phyloP scores from a whole-genome alignment of 53 echinoderm and acorn worm species.

The Apostichopus leukothele region DNA sequence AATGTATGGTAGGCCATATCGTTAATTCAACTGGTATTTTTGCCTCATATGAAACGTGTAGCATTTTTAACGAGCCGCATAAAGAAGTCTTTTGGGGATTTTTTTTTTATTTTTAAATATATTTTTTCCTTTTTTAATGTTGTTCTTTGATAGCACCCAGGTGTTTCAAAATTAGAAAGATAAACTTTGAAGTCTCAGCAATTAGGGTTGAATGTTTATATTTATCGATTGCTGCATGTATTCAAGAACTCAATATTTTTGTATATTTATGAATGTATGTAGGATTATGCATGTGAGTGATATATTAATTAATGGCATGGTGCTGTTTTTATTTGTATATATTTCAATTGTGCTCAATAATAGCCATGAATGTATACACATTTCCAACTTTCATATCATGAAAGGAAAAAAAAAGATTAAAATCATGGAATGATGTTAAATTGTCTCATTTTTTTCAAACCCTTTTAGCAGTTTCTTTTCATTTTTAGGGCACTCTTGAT shows the following conservation, averaged over 20 bases:
- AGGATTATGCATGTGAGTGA: slow-evolving; percentile 29
- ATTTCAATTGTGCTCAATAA: neutral
- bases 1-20: too few species aligned
- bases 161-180: too few species aligned
- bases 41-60: too few species aligned
- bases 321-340: slow-evolving; percentile 2
- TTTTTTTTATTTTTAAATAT: too few species aligned
- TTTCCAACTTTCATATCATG: neutral
- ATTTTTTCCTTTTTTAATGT: too few species aligned
- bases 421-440: neutral
- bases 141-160: too few species aligned
- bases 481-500: neutral
- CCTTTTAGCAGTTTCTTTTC: neutral
- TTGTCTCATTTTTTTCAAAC: neutral
- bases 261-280: slow-evolving; percentile 33
- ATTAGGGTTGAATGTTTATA: too few species aligned
- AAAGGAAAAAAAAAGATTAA: neutral
- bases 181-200: too few species aligned
- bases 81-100: too few species aligned
- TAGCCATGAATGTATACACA: neutral
- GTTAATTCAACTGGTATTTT: too few species aligned
- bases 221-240: slow-evolving; percentile 3
- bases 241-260: slow-evolving; percentile 30
- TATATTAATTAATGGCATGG: slow-evolving; percentile 26
- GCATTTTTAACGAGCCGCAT: too few species aligned